Conservation (phyloP, 2,113 vertebrate genomes). For the Alexandromys fortis region DNA sequence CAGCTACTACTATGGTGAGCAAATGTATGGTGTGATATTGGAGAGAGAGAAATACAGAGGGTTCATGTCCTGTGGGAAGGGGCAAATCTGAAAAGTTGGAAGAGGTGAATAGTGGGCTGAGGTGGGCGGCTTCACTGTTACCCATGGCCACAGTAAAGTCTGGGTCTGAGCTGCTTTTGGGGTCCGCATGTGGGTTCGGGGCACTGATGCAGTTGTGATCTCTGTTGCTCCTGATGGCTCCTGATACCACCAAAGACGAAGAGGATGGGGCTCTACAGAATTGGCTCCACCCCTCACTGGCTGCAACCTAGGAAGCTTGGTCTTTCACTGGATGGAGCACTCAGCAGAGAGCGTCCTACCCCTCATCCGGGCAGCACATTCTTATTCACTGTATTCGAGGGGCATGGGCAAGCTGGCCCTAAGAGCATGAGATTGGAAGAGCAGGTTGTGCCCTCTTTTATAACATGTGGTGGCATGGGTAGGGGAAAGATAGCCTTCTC, state of each 20-base stretch:
- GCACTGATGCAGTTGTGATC: not conserved
- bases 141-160: not conserved
- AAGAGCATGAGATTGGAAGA: too few relatives aligned
- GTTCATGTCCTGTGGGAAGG: not conserved
- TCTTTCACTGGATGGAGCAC: not conserved
- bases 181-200: rapidly evolving
- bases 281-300: not conserved
- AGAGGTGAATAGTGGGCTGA: not conserved
- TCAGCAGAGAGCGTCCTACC: not conserved
- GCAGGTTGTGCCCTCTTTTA: not conserved
- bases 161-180: not conserved
- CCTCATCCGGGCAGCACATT: not conserved
- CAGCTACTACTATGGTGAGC: not conserved
- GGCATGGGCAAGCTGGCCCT: not conserved
- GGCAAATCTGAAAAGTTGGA: not conserved
- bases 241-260: not conserved
- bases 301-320: not conserved
- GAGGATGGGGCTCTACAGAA: not conserved
- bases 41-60: too few relatives aligned
- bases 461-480: not conserved
- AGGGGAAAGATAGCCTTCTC: too few relatives aligned
- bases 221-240: not conserved
- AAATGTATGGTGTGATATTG: not conserved
- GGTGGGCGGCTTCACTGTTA: not conserved
- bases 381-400: not conserved